Percentiles rank a stretch among this genome's conserved stretches.
These are phyloP conservation scores for Aeoliscus strigatus DNA, from an alignment of 2,797 vertebrate genomes.

Conservation along the genomic window DNA sequence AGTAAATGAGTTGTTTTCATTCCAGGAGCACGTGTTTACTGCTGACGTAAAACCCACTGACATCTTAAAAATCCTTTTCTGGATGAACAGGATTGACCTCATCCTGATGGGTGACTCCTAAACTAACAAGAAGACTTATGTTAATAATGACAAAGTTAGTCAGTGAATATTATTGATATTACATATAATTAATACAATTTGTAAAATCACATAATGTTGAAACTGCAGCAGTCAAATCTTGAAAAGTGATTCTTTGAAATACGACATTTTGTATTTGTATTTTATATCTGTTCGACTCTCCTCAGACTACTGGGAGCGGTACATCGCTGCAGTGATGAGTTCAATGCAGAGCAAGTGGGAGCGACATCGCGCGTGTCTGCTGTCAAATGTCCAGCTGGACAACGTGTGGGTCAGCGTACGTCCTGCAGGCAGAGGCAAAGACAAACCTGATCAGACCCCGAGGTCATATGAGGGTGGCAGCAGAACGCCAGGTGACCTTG, in stretches of 20 bases:
- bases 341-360: constrained; percentile 60
- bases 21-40: constrained; percentile 11
- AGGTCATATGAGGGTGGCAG: constrained; percentile 36
- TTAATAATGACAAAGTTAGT: too few relatives aligned
- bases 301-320: constrained; percentile 73
- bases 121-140: too few relatives aligned
- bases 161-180: too few relatives aligned
- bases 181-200: too few relatives aligned
- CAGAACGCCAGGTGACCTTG: constrained; percentile 45
- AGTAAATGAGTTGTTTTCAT: constrained; percentile 13
- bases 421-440: constrained; percentile 52
- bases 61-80: too few relatives aligned
- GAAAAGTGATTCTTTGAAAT: too few relatives aligned
- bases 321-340: constrained; percentile 54
- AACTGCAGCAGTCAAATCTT: too few relatives aligned
- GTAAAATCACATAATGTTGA: too few relatives aligned
- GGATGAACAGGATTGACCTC: too few relatives aligned
- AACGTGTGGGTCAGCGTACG: constrained; percentile 75
- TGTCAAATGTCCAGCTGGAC: constrained; percentile 56
- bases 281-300: too few relatives aligned
- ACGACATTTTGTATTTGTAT: too few relatives aligned
- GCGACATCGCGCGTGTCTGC: constrained; percentile 36
- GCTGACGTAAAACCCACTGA: constrained; percentile 3
- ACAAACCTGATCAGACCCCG: constrained; percentile 34
- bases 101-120: too few relatives aligned